Conservation (phyloP, 2,797 vertebrate species). For the Poeciliopsis gracilis region DNA sequence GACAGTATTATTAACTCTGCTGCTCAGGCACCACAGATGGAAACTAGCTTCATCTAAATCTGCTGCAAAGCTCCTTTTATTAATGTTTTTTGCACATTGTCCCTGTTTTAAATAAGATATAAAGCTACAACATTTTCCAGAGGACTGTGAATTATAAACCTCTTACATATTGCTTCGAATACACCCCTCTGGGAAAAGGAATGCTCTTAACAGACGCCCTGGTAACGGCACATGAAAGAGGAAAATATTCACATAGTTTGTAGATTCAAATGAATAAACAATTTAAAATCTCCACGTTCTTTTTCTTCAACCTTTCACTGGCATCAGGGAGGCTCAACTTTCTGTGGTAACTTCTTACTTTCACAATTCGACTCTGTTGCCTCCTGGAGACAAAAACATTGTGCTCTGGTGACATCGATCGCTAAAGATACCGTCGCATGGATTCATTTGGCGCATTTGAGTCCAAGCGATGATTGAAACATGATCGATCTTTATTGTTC, state of each 20-base stretch:
- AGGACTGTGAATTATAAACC: background rate
- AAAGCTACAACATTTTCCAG: background rate
- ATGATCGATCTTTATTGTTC: background rate
- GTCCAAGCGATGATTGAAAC: background rate
- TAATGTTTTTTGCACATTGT: no score
- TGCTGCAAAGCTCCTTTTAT: no score
- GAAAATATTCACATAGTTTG: background rate
- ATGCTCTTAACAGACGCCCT: background rate
- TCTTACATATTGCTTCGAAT: background rate
- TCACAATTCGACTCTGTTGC: background rate
- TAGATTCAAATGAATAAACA: background rate
- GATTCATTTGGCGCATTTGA: background rate
- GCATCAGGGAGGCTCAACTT: background rate
- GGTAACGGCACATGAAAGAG: background rate
- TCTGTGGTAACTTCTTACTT: background rate
- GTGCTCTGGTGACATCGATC: background rate
- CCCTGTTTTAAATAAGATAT: no score
- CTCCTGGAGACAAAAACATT: background rate
- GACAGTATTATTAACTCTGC: no score
- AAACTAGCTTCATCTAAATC: no score
- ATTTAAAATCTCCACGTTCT: background rate
- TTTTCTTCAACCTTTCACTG: no score
- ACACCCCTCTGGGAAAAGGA: background rate
- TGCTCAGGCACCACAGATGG: no score
- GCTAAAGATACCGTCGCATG: background rate